Conservation (phyloP, 2,797 vertebrate species). For the Dipus sagitta region DNA sequence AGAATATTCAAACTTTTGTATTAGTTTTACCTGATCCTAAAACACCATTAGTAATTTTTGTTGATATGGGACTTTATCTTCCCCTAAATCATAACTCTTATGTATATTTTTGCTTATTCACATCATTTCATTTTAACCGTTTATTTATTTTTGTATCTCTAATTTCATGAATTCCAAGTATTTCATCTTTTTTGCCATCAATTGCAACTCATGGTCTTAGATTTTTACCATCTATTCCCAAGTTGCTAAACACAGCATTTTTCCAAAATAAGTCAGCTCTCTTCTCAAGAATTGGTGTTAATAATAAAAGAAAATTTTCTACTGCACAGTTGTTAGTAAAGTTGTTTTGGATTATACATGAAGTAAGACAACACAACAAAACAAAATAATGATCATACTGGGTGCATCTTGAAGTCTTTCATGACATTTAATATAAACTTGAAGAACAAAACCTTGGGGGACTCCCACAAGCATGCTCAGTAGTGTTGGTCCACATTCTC, state of each 20-base stretch:
- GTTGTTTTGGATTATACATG: not conserved
- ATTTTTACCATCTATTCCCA: not conserved
- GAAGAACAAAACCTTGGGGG: not conserved
- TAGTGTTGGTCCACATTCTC: not conserved
- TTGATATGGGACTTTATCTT: conserved; percentile 2
- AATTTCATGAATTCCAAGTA: conserved; percentile 17
- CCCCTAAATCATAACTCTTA: not conserved
- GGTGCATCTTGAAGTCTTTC: conserved; percentile 16
- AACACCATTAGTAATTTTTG: conserved; percentile 36
- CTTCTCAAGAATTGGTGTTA: not conserved
- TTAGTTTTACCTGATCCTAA: not conserved
- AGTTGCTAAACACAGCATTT: not conserved
- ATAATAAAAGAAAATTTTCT: not conserved
- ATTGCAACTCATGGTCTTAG: not conserved
- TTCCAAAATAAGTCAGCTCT: not conserved
- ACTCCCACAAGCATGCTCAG: not conserved
- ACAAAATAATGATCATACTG: conserved; percentile 1
- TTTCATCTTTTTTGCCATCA: not conserved
- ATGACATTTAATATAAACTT: conserved; percentile 18
- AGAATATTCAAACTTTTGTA: not conserved
- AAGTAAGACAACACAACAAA: not conserved
- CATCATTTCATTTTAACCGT: not conserved
- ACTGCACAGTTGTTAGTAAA: not conserved
- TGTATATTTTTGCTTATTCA: not conserved
- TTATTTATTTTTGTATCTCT: not conserved